phyloP scores from a whole-genome alignment of 2,113 vertebrate species.

The Protomyctophum bolini region DNA sequence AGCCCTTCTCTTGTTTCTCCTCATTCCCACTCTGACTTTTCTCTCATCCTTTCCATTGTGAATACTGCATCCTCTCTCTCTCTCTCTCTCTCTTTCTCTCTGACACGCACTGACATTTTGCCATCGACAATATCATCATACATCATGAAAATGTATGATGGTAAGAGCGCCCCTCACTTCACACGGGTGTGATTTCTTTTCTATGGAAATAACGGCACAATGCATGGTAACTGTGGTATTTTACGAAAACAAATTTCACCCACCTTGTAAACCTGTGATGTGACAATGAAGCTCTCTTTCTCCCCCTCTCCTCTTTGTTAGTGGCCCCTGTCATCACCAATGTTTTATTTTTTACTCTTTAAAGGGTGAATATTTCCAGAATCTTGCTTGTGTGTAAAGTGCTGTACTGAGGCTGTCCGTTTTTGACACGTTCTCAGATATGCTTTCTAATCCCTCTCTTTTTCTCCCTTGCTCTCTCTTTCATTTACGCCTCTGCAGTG shows the following conservation, averaged over 20 bases:
- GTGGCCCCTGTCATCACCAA: conserved; percentile 56
- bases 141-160: no score
- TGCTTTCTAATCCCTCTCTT: conserved; percentile 56
- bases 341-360: conserved; percentile 16
- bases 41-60: conserved; percentile 50
- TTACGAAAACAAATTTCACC: no score
- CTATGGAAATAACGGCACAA: no score
- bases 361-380: conserved; percentile 66
- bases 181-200: no score
- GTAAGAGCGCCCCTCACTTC: no score
- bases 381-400: conserved; percentile 46
- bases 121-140: no score
- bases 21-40: conserved; percentile 48
- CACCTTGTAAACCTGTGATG: no score
- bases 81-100: conserved; percentile 34
- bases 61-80: conserved; percentile 37
- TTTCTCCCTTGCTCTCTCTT: conserved; percentile 19
- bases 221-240: no score
- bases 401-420: conserved; percentile 61
- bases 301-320: conserved; percentile 39
- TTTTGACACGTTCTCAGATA: conserved; percentile 60
- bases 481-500: conserved; percentile 41
- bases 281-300: not conserved
- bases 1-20: conserved; percentile 7
- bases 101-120: no score